Base-by-base conservation (phyloP, 2,113 vertebrate genomes). In the Balaenoptera acutorostrata region DNA sequence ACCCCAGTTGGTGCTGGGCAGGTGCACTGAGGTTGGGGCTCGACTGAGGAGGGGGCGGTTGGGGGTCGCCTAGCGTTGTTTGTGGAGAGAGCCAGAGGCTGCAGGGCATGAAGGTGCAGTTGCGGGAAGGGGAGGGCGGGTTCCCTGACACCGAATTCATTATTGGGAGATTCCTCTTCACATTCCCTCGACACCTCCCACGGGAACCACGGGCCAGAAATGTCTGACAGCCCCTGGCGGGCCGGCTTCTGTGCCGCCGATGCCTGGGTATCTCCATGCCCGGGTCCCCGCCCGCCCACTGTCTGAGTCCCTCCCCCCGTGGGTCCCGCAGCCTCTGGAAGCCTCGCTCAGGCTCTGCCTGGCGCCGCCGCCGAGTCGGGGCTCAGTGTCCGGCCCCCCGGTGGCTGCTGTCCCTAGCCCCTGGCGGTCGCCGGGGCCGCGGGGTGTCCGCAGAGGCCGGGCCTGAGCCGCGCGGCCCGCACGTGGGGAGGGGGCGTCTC, bases 91-190 rank as follows among this genome's bases (percentile, higher is more conserved):
- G 82, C 39, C 27, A 15, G 57, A 72, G 84, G 64, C 77, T 82
- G 88, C 84, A 39, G 6, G 95, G 41, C 31, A 72, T 41, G 72
- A 39, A 81, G 91, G 93, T 69, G 96, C 74, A 52, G 93, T 52
- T 88, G 82, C 41, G 41, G 78, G 77, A 61, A 41, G 20, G 88
- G 88, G 86, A 84, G 78, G 66, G 90, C 27, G 96, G 95, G 95
- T 96, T 98, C 93, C 97, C 97, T 90, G 96, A 97, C 98, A 97
- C 98, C 71, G 97, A 97, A 97, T 98, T 97, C 96, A 97, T 98
- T 98, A 98, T n/a, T 78, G 96, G 97, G 98, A 97, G 96, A 97
- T 98, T 95, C 97, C 97, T 86, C 95, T 97, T 97, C 97, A 83
- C 95, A 95, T 52, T 93, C 94, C 90, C 87, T 93, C 92, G 33